Evolutionary conservation across 2,113 vertebrate species (phyloP), one percentile per base, ranked within the genome.

Genomic region (Centropristis striata): DNA sequence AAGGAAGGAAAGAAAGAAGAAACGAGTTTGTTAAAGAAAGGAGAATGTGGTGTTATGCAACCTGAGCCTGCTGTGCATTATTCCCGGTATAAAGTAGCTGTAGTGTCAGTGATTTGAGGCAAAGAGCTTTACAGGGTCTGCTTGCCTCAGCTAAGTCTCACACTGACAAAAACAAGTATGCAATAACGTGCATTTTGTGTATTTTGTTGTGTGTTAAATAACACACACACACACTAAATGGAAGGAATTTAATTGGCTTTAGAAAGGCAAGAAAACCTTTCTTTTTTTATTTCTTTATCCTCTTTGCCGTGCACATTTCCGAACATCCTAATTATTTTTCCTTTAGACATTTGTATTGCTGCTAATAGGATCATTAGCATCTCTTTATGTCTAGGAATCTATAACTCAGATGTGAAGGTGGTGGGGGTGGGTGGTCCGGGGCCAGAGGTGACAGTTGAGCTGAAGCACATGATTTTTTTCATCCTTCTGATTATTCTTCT

Each of bases 401-500:
- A 51, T 18, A 14, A 46, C 5, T 32, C 63, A 37, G 15, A 78
- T 50, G n/a, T 42, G 50, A 37, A 54, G 7, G 36, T 44, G 32
- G 49, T 20, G 47, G 61, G 28, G 14, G 32, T 39, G 50, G n/a
- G 27, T 57, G 44, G 10, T 58, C 16, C 11, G 18, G 25, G 59
- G 50, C 65, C 46, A 74, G 66, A 68, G 82, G 72, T 81, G 71
- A 66, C 23, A 50, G 64, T 68, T 71, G 39, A 90, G 72, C 85
- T 80, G 60, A 69, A 89, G 61, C 88, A 90, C 90, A 85, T 90
- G 80, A 84, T 88, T 67, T 71, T 74, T 75, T 79, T 64, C 51
- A 65, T 75, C 57, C 57, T 12, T 63, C 25, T 79, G 14, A 21
- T 68, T 65, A 23, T 66, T 72, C 53, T 39, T 60, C n/a, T 4